A percentile compares a stretch with the other conserved stretches of the same genome.
These are phyloP conservation scores for Ferrisia virgata DNA, from an alignment of 2,888 invertebrate genomes.

Conservation along the genomic window DNA sequence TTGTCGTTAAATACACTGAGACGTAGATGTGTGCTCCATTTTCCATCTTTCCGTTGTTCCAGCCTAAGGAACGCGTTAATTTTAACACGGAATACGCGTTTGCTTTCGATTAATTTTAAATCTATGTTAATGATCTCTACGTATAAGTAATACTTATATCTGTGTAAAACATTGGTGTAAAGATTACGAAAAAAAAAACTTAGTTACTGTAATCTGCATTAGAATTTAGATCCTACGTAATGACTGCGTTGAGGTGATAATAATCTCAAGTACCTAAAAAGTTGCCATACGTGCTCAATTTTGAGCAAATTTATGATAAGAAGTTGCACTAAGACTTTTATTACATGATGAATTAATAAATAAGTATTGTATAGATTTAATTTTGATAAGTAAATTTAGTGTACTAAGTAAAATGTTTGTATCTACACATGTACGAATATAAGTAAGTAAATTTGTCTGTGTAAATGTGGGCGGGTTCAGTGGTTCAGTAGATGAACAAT, in stretches of 20 bases:
- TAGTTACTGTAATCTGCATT: background rate
- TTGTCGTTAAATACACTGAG: background rate
- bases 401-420: background rate
- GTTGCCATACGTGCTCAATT: constrained; percentile 21
- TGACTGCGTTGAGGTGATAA: background rate
- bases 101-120: constrained; percentile 5
- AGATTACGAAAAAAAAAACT: background rate
- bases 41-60: background rate
- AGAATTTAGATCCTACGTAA: background rate
- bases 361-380: background rate
- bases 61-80: background rate
- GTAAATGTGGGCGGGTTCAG: no score
- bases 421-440: no score
- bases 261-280: constrained; percentile 11
- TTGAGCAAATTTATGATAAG: background rate
- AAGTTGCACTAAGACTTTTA: background rate
- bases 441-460: no score
- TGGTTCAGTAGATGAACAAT: no score
- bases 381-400: background rate
- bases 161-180: background rate
- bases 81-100: constrained; percentile 1
- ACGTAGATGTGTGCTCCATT: background rate
- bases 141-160: background rate
- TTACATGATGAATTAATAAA: background rate
- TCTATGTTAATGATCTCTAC: constrained; percentile 13